Evolutionary conservation across 1,140 invertebrate genomes (phyloP).

Genomic region (Drosophila persimilis): DNA sequence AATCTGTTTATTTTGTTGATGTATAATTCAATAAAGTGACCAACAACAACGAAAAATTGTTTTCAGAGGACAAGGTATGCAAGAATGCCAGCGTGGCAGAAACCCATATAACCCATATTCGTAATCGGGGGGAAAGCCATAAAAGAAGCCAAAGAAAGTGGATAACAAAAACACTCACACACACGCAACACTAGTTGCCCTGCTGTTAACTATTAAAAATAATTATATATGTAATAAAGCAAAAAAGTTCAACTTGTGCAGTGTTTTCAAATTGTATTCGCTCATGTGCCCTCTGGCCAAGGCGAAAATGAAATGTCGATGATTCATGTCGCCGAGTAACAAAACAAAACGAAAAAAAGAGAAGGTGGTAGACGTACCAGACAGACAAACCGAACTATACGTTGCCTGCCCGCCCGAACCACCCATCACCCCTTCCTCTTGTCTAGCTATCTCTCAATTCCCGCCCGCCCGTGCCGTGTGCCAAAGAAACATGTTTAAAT

Average conservation of each 20-base stretch:
- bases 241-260: conserved; percentile 3
- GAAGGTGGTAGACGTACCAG: conserved; percentile 23
- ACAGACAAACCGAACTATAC: conserved; percentile 2
- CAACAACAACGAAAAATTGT: conserved; percentile 1
- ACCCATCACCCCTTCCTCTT: conserved; percentile 13
- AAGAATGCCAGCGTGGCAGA: neutral
- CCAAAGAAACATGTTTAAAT: conserved; percentile 40
- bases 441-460: conserved; percentile 3
- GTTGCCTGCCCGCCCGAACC: neutral
- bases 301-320: conserved; percentile 22
- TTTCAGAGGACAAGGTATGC: conserved; percentile 20
- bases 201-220: conserved; percentile 26
- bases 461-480: neutral
- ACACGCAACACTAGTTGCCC: neutral
- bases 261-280: conserved; percentile 1
- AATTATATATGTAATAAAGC: conserved; percentile 40
- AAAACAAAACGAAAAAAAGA: conserved; percentile 10
- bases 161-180: conserved; percentile 15
- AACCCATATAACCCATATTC: neutral
- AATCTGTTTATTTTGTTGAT: conserved; percentile 25
- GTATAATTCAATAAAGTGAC: conserved; percentile 6
- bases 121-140: conserved; percentile 14
- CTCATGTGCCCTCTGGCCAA: conserved; percentile 14
- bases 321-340: conserved; percentile 28
- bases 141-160: conserved; percentile 40